These are phyloP conservation scores for Meteorus colon DNA, from an alignment of 2,888 invertebrate species.

Conservation along the genomic window DNA sequence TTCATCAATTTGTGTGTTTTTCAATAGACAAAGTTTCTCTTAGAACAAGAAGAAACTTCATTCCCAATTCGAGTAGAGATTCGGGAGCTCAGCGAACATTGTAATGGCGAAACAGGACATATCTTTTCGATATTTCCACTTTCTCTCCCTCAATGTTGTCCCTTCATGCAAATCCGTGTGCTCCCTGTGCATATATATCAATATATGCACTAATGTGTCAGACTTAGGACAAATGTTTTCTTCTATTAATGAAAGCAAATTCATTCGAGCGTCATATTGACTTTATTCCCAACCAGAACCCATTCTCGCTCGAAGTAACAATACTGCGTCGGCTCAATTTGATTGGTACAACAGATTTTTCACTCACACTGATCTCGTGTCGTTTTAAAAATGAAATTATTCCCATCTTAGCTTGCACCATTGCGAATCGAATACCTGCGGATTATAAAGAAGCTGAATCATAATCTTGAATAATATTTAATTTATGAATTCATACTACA, in stretches of 20 bases:
- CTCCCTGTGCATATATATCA: no score
- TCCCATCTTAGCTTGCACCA: slow-evolving; percentile 76
- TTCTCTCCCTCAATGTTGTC: no score
- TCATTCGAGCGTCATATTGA: slow-evolving; percentile 37
- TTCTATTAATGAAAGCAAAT: neutral
- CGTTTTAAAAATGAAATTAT: slow-evolving; percentile 73
- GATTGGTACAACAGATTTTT: slow-evolving; percentile 63
- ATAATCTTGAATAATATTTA: neutral
- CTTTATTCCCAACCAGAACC: slow-evolving; percentile 65
- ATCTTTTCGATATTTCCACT: no score
- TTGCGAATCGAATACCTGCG: slow-evolving; percentile 76
- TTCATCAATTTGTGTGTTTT: no score
- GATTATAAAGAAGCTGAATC: slow-evolving; percentile 46
- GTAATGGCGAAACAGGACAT: no score
- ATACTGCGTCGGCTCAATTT: slow-evolving; percentile 68
- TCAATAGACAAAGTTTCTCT: no score
- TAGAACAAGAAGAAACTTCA: no score
- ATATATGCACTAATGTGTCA: no score
- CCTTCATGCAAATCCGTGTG: no score
- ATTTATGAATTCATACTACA: neutral
- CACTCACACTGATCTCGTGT: slow-evolving; percentile 61
- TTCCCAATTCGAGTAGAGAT: no score
- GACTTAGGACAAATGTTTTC: no score
- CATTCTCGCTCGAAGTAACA: slow-evolving; percentile 66
- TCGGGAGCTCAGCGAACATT: no score